Evolutionary conservation across 2,113 vertebrate genomes (phyloP), one percentile per base, ranked within the genome.

Genomic region (Xiphophorus couchianus): DNA sequence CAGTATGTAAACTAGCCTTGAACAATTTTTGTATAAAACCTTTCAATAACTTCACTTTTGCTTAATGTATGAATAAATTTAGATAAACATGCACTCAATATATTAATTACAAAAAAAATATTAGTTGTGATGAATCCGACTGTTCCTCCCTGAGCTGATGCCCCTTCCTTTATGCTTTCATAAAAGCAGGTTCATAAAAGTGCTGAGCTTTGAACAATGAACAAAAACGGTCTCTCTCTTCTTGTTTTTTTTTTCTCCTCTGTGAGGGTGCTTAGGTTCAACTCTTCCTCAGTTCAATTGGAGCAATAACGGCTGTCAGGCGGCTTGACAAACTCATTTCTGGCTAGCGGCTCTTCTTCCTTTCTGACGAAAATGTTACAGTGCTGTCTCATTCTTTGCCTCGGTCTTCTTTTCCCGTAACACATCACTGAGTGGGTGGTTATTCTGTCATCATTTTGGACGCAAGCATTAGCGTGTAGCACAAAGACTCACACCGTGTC

Each of bases 361-460:
- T 90, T 88, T 89, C 91, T 93, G 86, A 90, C 89, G 91, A 89
- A 93, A 93, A 93, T 88, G 90, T 90, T 91, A 89, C 85, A 77
- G 77, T 72, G 86, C 81, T 89, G 83, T 87, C 77, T 92, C 87
- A 84, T 84, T 89, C 86, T 83, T 77, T 71, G 80, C 78, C 86
- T 83, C 17, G 54, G 85, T 76, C 85, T 30, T 74, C 85, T 78
- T 77, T 90, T 91, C 86, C 90, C 65, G 27, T 82, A 90, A 89
- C 85, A 69, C 76, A 39, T 82, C 86, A 76, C 75, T 82, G 86
- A 90, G 87, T 86, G 85, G 90, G 83, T 82, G 88, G 84, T 91
- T 91, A 90, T 90, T 89, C 83, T 90, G 86, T 89, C 87, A 90
- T 90, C 83, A 74, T 88, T 90, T 88, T 89, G 71, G 79, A 86